These are phyloP conservation scores for Amphipoea lucens DNA, from an alignment of 2,888 invertebrate species.

Conservation along the genomic window DNA sequence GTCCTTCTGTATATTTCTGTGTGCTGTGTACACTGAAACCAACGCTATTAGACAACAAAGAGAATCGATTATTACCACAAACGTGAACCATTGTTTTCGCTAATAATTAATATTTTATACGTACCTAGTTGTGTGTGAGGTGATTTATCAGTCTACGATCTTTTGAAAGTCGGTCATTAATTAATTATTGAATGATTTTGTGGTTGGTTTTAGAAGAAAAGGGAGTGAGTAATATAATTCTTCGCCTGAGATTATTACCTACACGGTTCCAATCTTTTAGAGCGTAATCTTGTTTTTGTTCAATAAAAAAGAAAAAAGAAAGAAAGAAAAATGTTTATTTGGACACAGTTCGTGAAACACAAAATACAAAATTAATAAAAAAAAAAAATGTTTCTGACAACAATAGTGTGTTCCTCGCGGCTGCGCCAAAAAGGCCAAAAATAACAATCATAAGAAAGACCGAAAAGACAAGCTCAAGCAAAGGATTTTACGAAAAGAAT, in stretches of 20 bases:
- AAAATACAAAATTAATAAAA: too few relatives aligned
- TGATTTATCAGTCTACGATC: slow-evolving; percentile 46
- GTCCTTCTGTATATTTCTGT: slow-evolving; percentile 3
- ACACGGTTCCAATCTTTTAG: neutral
- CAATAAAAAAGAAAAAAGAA: too few relatives aligned
- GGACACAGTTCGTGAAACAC: too few relatives aligned
- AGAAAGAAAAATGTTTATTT: too few relatives aligned
- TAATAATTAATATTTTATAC: slow-evolving; percentile 61
- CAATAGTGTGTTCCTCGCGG: too few relatives aligned
- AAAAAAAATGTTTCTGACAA: too few relatives aligned
- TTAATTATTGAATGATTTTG: slow-evolving; percentile 23
- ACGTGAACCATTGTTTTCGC: slow-evolving; percentile 70
- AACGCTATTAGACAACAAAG: slow-evolving; percentile 80
- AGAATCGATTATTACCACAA: slow-evolving; percentile 75
- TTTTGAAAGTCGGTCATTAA: slow-evolving; percentile 40
- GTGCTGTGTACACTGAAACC: slow-evolving; percentile 73
- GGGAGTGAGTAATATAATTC: neutral
- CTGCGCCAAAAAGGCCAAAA: too few relatives aligned
- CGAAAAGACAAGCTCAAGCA: too few relatives aligned
- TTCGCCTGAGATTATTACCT: neutral
- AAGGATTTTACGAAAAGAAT: too few relatives aligned
- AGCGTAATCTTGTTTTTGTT: neutral
- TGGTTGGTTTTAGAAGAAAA: slow-evolving; percentile 15
- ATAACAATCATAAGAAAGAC: neutral
- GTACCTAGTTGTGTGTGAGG: slow-evolving; percentile 21